Base-by-base conservation (phyloP, 2,797 vertebrate species). In the Pelochelys cantorii region DNA sequence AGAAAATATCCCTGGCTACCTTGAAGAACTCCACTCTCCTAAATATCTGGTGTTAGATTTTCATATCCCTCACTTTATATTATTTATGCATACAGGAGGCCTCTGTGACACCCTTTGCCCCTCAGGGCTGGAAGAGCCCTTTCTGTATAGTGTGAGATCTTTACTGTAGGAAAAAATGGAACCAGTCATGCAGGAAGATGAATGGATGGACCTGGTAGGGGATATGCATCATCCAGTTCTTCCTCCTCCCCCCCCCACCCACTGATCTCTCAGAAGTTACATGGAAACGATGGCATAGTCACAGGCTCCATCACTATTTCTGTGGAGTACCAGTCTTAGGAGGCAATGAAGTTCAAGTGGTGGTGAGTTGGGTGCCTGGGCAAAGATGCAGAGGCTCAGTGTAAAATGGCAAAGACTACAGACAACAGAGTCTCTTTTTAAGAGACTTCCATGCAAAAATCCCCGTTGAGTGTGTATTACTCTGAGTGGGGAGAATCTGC, bases 1-100 rank as follows among this genome's bases (percentile, higher is more conserved):
- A 85, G 42, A 94, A 94, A 95, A 78, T 85, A 15, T 11, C 27
- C 25, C 91, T 93, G 87, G 27, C 20, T 55, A 31, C 68, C 85
- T 13, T 81, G 91, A 75, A 93, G 29, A 79, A 65, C 11, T 37
- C 92, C 2, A 54, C 90, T 88, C 62, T 59, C 88, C 94, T 94
- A 89, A 92, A 37, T 89, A 95, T 91, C 81, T 86, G 27, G 53
- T 87, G 79, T 89, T 80, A 79, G 53, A 48, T 37, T 90, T 94
- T 14, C 22, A 20, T 88, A 86, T 27, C 83, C 53, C n/a, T 71
- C 2, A 4, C 17, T 37, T n/a, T 22, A n/a, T 37, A 20, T 71
- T 71, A 37, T 71, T 34, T 17, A 11, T 34, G 65, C n/a, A 34
- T n/a, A 20, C 31, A 68, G 31, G n/a, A n/a, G 31, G 17, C 62